Percentiles rank a stretch among this genome's conserved stretches.
Conservation (phyloP, 2,888 invertebrate species). For the Octonoba sinensis region DNA sequence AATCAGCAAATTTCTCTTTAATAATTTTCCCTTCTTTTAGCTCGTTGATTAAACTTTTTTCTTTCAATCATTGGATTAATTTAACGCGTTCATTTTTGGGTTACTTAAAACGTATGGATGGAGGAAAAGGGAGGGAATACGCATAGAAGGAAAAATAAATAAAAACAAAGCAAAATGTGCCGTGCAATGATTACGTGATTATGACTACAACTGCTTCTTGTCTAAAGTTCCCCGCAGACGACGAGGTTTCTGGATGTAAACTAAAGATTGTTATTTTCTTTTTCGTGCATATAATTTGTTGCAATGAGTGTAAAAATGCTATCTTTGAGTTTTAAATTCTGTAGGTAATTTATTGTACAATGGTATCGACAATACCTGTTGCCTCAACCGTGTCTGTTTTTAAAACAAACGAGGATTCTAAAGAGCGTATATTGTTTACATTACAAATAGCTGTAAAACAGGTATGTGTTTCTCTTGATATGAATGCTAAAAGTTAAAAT, state of each 20-base stretch:
- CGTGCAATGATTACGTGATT: background rate
- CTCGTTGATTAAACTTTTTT: too few relatives aligned
- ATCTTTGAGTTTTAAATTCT: too few relatives aligned
- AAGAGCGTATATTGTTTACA: slow-evolving; percentile 56
- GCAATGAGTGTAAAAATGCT: too few relatives aligned
- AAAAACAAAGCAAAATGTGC: too few relatives aligned
- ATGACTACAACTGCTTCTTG: background rate
- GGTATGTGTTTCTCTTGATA: slow-evolving; percentile 6
- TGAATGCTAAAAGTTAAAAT: too few relatives aligned
- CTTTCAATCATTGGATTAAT: too few relatives aligned
- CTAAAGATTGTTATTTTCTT: background rate
- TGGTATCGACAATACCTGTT: slow-evolving; percentile 56
- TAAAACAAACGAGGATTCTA: slow-evolving; percentile 52
- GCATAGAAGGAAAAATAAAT: too few relatives aligned
- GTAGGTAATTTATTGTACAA: slow-evolving; percentile 5
- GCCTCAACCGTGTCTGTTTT: slow-evolving; percentile 27
- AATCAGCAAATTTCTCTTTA: too few relatives aligned
- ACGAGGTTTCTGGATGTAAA: background rate
- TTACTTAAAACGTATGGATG: too few relatives aligned
- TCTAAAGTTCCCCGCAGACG: slow-evolving; percentile 1
- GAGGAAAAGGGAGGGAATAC: too few relatives aligned
- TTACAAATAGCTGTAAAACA: slow-evolving; percentile 58
- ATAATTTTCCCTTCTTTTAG: too few relatives aligned
- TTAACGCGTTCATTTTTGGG: too few relatives aligned
- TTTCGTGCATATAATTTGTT: background rate